Percentiles rank a stretch among this genome's conserved stretches.
These are phyloP conservation scores for Phyto melanocephala DNA, from an alignment of 2,888 invertebrate genomes.

Conservation along the genomic window DNA sequence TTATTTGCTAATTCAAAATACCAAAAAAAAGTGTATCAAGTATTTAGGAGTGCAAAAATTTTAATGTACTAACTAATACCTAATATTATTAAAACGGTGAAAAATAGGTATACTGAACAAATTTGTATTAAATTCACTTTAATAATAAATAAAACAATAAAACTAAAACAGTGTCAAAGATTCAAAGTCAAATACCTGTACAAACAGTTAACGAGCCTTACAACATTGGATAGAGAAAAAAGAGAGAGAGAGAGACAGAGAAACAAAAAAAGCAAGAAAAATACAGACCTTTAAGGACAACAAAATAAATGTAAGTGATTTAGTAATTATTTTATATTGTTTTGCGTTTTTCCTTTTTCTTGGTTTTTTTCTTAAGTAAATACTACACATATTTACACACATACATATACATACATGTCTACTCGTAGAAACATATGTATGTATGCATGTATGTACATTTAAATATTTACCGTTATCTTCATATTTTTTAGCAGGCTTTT, in stretches of 20 bases:
- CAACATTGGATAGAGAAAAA: not conserved
- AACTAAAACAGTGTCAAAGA: constrained; percentile 21
- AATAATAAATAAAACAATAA: not conserved
- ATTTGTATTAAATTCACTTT: not conserved
- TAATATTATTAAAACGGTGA: no score
- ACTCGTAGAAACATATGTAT: no score
- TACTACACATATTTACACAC: no score
- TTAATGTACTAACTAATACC: not conserved
- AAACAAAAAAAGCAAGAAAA: not conserved
- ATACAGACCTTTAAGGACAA: constrained; percentile 54
- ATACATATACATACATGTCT: no score
- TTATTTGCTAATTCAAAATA: not conserved
- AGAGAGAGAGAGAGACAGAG: constrained; percentile 25
- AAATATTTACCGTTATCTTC: no score
- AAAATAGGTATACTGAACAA: no score
- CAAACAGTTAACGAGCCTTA: constrained; percentile 43
- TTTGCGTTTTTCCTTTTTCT: not conserved
- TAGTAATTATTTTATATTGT: constrained; percentile 54
- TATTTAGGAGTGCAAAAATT: not conserved
- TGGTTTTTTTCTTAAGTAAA: not conserved
- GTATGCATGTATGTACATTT: no score
- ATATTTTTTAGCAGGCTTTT: not conserved
- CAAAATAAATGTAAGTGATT: constrained; percentile 65
- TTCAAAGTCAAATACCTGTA: constrained; percentile 52
- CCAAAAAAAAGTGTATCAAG: not conserved